Base-by-base conservation (phyloP, 1,140 invertebrate species). In the Hylaeus anthracinus region DNA sequence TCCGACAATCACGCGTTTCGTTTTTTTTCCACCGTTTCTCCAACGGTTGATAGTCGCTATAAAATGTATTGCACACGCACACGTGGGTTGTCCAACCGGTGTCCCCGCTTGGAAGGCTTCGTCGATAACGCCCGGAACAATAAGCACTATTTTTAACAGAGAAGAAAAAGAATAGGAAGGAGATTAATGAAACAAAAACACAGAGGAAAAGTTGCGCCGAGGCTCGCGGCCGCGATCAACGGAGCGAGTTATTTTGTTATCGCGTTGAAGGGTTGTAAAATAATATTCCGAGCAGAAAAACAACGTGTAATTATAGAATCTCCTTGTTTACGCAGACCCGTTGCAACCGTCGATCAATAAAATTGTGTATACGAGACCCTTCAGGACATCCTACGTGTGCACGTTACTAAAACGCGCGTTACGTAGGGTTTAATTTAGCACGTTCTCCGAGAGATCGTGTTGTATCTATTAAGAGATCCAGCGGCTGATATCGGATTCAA, bases 251-350 rank as follows among this genome's bases (percentile, higher is more conserved):
- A 53, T 63, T 79, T 73, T 73, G 70, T 51, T 8, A 2, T 14
- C 61, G n/a, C 8, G 9, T 8, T 6, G 48, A 58, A 69, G 15
- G 74, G 43, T 37, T 60, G 56, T 10, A 55, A 53, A 51, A 41
- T 43, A n/a, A 26, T 53, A 53, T 70, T 10, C 51, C 0, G 6
- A 3, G n/a, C 39, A 51, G 70, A 65, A 79, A 72, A 79, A 79
- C 77, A 79, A 78, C 9, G 70, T 72, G 6, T 79, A 72, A 73
- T 79, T 79, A 79, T 79, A 79, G 77, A 79, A 79, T 79, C 51
- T 79, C 77, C 77, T 64, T 79, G 70, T 70, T 51, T 79, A 72
- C 77, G 70, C 70, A 79, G 61, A 10, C 41, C 26, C 37, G 45
- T 39, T 48, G 41, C 61, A 41, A 26, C 26, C 61, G 51, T 26